A percentile compares a stretch with the other conserved stretches of the same genome.
phyloP scores from a whole-genome alignment of 2,888 invertebrate species.

The Aporophyla nigra region DNA sequence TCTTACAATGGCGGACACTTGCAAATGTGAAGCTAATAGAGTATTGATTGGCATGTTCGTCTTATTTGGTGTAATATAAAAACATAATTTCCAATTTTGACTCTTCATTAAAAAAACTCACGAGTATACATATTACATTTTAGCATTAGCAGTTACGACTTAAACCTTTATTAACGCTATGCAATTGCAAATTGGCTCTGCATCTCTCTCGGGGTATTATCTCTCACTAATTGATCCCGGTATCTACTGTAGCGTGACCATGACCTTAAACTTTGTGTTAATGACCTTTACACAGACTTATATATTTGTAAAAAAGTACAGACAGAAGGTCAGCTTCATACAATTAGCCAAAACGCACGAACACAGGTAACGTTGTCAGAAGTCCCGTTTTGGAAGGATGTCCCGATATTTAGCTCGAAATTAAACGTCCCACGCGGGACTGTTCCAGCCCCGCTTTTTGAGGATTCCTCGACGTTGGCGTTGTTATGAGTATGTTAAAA shows the following conservation, averaged over 20 bases:
- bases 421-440: too few species aligned
- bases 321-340: not conserved
- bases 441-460: too few species aligned
- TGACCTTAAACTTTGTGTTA: constrained; percentile 25
- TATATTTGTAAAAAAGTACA: not conserved
- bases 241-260: constrained; percentile 7
- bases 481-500: too few species aligned
- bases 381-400: too few species aligned
- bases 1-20: not conserved
- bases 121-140: too few species aligned
- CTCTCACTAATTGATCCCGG: constrained; percentile 33
- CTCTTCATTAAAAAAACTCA: too few species aligned
- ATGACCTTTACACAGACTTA: constrained; percentile 13
- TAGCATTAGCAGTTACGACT: not conserved
- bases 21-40: not conserved
- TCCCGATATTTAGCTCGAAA: too few species aligned
- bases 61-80: not conserved
- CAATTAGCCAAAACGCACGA: not conserved
- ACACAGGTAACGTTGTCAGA: not conserved
- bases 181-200: not conserved
- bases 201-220: constrained; percentile 5
- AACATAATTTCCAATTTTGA: too few species aligned
- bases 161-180: not conserved
- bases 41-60: not conserved
- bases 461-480: too few species aligned